phyloP scores from a whole-genome alignment of 1,140 invertebrate species.

The Drosophila erecta region DNA sequence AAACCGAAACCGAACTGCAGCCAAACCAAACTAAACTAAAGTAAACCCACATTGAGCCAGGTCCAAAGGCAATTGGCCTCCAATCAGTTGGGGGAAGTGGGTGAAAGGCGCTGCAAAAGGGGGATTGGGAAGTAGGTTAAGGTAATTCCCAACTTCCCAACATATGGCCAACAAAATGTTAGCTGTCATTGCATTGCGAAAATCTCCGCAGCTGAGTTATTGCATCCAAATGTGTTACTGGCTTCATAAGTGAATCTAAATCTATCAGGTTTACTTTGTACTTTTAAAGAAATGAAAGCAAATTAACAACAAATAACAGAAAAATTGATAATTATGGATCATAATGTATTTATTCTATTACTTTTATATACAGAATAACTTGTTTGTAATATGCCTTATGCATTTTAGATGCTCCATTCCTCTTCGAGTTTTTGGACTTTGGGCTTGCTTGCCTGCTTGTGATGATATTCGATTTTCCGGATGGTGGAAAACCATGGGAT shows the following conservation, averaged over 20 bases:
- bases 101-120: constrained; percentile 1
- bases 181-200: neutral
- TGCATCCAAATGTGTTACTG: neutral
- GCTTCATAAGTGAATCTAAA: no score
- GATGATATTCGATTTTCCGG: neutral
- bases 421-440: neutral
- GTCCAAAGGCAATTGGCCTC: constrained; percentile 38
- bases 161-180: constrained; percentile 15
- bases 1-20: constrained; percentile 15
- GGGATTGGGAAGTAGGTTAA: constrained; percentile 39
- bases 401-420: no score
- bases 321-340: neutral
- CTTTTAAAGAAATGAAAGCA: no score
- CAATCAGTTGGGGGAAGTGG: constrained; percentile 19
- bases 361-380: no score
- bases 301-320: neutral
- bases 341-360: no score
- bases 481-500: constrained; percentile 1
- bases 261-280: no score
- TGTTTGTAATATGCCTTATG: no score
- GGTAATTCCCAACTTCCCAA: constrained; percentile 29
- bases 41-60: constrained; percentile 43
- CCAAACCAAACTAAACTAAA: constrained; percentile 34
- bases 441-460: neutral
- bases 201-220: neutral